Evolutionary conservation across 2,113 vertebrate genomes (phyloP).

Genomic region (Notechis scutatus): DNA sequence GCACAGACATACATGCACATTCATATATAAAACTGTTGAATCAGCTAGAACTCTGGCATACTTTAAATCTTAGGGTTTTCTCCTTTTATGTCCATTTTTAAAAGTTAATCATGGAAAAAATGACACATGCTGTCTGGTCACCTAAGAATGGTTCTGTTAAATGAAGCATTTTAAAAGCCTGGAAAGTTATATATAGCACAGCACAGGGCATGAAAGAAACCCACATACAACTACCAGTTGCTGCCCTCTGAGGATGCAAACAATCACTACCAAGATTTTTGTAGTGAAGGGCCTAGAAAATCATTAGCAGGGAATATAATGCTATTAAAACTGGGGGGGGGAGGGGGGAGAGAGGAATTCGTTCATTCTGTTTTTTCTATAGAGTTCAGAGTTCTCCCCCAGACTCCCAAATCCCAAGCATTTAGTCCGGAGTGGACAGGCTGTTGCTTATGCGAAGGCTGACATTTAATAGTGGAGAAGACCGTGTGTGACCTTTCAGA

Average conservation of each 20-base stretch:
- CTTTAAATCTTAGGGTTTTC: conserved; percentile 18
- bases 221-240: conserved; percentile 15
- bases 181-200: conserved; percentile 33
- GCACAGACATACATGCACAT: neutral
- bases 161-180: conserved; percentile 35
- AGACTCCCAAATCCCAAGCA: conserved; percentile 24
- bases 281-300: neutral
- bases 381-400: conserved; percentile 15
- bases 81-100: conserved; percentile 34
- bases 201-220: conserved; percentile 6
- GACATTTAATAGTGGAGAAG: conserved; percentile 38
- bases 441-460: conserved; percentile 17
- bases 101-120: conserved; percentile 42
- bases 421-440: conserved; percentile 10
- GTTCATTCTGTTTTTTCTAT: neutral
- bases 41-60: conserved; percentile 9
- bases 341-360: neutral
- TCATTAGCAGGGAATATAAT: neutral
- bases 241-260: neutral
- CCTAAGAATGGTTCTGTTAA: conserved; percentile 28
- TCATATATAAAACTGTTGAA: neutral
- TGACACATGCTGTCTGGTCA: conserved; percentile 28
- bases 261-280: conserved; percentile 17
- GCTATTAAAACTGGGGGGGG: neutral
- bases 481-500: conserved; percentile 34